Evolutionary conservation across 2,888 invertebrate species (phyloP).

Genomic region (Troides aeacus): DNA sequence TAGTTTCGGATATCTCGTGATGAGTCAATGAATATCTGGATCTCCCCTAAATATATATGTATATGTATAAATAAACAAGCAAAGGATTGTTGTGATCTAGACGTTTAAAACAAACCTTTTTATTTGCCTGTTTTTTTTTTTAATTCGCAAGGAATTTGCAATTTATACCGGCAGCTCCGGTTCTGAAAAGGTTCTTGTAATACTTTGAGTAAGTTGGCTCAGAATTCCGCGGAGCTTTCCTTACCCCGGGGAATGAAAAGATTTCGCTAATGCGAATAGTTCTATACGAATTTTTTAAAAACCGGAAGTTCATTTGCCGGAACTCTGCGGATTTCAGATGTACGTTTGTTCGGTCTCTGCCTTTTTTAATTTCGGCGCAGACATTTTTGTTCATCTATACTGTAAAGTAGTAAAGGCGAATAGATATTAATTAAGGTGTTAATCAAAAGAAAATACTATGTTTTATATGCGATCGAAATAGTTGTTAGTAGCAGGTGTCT

Average conservation of each 20-base stretch:
- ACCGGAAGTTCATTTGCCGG: constrained; percentile 18
- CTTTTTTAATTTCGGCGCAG: neutral
- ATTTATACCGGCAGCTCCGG: constrained; percentile 19
- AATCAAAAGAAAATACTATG: neutral
- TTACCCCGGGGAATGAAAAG: constrained; percentile 30
- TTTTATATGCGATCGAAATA: too few species aligned
- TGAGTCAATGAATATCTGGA: too few species aligned
- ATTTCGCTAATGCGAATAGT: constrained; percentile 33
- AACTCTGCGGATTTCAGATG: constrained; percentile 6
- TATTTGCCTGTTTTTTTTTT: constrained; percentile 1
- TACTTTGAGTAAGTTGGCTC: constrained; percentile 22
- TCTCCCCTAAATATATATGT: too few species aligned
- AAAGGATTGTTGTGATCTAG: neutral
- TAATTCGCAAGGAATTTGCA: constrained; percentile 24
- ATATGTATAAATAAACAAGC: neutral
- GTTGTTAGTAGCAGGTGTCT: too few species aligned
- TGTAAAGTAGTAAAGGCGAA: neutral
- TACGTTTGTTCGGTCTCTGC: constrained; percentile 1
- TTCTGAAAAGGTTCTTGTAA: constrained; percentile 23
- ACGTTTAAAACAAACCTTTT: constrained; percentile 1
- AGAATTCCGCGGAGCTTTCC: constrained; percentile 28
- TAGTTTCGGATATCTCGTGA: too few species aligned
- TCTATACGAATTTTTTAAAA: constrained; percentile 21
- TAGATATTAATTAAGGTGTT: neutral
- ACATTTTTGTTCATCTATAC: neutral